Percentiles rank a stretch among this genome's conserved stretches.
Conservation (phyloP, 64 coral and sea anemone genomes). For the Anthopleura sola region DNA sequence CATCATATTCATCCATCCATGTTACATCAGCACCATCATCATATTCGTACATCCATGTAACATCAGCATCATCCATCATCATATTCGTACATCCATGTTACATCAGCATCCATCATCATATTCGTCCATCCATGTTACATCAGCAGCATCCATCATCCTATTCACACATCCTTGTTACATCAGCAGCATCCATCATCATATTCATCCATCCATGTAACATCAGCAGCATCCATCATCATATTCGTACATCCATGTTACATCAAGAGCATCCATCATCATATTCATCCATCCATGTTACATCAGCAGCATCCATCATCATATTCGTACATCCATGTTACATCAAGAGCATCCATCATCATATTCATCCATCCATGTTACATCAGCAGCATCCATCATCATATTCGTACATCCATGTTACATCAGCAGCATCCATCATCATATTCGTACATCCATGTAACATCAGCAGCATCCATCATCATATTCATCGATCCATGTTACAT, state of each 20-base stretch:
- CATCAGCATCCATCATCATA: background rate
- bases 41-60: too few relatives aligned
- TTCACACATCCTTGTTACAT: background rate
- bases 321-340: too few relatives aligned
- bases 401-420: background rate
- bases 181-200: background rate
- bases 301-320: slow-evolving; percentile 15
- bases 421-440: background rate
- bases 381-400: background rate
- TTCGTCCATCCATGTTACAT: background rate
- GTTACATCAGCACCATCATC: background rate
- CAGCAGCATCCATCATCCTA: background rate
- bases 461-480: slow-evolving; percentile 14
- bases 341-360: background rate
- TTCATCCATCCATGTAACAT: background rate
- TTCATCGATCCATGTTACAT: too few relatives aligned
- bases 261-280: background rate
- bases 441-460: background rate
- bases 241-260: background rate
- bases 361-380: background rate
- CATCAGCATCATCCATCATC: background rate
- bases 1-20: background rate
- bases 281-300: background rate
- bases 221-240: slow-evolving; percentile 11
- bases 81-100: background rate